Percentiles rank a stretch among this genome's conserved stretches.
Conservation (phyloP, 2,797 vertebrate genomes). For the Bradypodion ventrale region DNA sequence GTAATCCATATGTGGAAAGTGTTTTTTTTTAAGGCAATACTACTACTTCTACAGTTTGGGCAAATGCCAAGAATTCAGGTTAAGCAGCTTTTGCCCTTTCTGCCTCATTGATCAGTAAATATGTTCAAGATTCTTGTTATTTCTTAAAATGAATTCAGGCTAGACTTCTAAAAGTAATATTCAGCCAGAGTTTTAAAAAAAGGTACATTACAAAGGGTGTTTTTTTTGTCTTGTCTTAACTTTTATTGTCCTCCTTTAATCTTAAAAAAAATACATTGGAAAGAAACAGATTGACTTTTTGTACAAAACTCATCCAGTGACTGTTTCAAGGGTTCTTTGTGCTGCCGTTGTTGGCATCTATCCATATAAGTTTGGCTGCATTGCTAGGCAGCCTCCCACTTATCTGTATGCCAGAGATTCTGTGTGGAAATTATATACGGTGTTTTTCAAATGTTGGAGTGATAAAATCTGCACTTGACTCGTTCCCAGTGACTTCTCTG, state of each 20-base stretch:
- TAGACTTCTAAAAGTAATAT: neutral
- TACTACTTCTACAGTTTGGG: neutral
- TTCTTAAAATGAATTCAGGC: neutral
- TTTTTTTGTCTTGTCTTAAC: neutral
- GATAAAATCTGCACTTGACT: neutral
- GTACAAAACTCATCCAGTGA: neutral
- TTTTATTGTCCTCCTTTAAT: neutral
- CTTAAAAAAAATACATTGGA: neutral
- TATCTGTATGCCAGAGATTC: neutral
- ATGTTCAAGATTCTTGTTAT: slow-evolving; percentile 5
- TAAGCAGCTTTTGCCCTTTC: neutral
- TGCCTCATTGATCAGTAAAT: neutral
- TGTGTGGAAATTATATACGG: neutral
- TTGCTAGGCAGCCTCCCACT: neutral
- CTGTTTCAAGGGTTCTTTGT: neutral
- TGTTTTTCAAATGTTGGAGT: neutral
- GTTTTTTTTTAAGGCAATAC: slow-evolving; percentile 4
- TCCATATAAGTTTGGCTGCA: neutral
- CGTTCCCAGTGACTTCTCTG: neutral
- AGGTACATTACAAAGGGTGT: neutral
- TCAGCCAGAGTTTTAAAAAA: neutral
- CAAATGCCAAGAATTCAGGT: slow-evolving; percentile 4
- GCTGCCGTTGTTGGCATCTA: neutral
- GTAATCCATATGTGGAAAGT: neutral
- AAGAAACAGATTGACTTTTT: neutral